phyloP scores from a whole-genome alignment of 2,113 vertebrate genomes.

The Macheiramphus alcinus region DNA sequence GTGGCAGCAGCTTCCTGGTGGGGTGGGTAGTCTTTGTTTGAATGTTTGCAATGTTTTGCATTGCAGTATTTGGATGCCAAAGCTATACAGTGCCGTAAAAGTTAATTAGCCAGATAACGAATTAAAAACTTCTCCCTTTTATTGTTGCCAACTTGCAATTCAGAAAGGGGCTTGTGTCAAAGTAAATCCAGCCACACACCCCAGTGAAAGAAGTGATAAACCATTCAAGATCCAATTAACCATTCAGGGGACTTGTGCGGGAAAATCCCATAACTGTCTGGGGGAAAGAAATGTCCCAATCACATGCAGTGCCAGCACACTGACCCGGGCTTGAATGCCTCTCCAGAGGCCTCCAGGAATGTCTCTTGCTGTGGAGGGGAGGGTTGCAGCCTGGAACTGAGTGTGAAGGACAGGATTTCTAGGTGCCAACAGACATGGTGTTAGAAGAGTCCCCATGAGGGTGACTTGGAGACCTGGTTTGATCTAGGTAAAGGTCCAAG shows the following conservation, averaged over 20 bases:
- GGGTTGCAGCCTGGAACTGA: background rate
- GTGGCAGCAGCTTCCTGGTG: conserved; percentile 35
- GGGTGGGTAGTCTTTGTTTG: background rate
- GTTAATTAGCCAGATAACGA: conserved; percentile 60
- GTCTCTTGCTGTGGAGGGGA: background rate
- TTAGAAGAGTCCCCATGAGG: background rate
- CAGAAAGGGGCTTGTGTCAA: conserved; percentile 46
- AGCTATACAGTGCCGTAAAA: conserved; percentile 14
- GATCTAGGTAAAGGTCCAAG: background rate
- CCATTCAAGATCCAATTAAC: background rate
- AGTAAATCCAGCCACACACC: conserved; percentile 33
- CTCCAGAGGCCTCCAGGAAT: background rate
- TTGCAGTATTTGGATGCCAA: conserved; percentile 55
- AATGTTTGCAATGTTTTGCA: conserved; percentile 51
- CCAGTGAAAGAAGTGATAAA: conserved; percentile 30
- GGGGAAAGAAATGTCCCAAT: background rate
- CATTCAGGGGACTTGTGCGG: background rate
- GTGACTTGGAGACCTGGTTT: background rate
- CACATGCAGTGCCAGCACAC: background rate
- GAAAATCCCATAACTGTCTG: background rate
- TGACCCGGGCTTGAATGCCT: background rate
- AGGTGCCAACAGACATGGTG: background rate
- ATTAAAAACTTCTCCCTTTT: conserved; percentile 65
- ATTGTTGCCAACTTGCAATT: conserved; percentile 52
- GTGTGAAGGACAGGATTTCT: background rate